phyloP scores from a whole-genome alignment of 2,113 vertebrate genomes.

The Hippocampus barbouri region DNA sequence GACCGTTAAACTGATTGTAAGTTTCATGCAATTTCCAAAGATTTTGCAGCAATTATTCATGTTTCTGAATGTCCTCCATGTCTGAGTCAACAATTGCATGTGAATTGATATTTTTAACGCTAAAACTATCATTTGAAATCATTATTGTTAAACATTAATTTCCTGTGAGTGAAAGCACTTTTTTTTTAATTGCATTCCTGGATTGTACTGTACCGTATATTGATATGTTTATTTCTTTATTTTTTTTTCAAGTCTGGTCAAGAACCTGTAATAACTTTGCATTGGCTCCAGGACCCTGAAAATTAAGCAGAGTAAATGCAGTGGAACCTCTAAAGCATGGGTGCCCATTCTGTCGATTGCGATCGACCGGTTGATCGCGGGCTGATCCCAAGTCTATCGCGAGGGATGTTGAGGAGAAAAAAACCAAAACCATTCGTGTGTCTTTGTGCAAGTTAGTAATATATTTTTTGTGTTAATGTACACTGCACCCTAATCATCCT shows the following conservation, averaged over 20 bases:
- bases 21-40: not conserved
- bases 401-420: too few species aligned
- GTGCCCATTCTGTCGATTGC: too few species aligned
- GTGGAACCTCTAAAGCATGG: not conserved
- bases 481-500: too few species aligned
- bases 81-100: not conserved
- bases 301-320: conserved; percentile 2
- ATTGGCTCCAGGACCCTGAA: not conserved
- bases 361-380: too few species aligned
- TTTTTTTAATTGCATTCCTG: conserved; percentile 6
- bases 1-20: not conserved
- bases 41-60: not conserved
- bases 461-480: too few species aligned
- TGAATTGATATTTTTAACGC: not conserved
- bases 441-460: too few species aligned
- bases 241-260: conserved; percentile 38
- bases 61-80: not conserved
- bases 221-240: conserved; percentile 50
- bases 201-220: not conserved
- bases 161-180: conserved; percentile 13
- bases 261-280: not conserved
- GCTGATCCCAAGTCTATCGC: too few species aligned
- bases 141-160: not conserved
- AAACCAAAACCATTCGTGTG: too few species aligned
- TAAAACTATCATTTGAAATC: not conserved